Conservation (phyloP, 2,113 vertebrate genomes). For the Miniopterus natalensis region DNA sequence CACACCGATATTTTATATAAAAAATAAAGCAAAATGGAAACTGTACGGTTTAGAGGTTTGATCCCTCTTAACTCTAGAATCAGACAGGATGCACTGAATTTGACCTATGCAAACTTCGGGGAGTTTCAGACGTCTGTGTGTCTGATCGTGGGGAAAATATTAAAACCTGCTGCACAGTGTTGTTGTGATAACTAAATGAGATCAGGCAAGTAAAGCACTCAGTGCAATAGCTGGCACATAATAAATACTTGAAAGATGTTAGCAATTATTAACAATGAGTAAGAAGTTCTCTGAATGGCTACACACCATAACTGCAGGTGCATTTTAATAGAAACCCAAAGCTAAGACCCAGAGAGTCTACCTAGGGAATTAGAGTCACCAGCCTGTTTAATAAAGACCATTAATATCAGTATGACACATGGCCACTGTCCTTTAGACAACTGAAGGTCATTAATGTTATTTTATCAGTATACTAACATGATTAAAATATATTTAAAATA, state of each 20-base stretch:
- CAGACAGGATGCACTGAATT: not conserved
- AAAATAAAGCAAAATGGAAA: not conserved
- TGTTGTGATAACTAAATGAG: not conserved
- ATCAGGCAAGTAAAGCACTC: not conserved
- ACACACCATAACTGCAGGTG: not conserved
- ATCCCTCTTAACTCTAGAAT: not conserved
- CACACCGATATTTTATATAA: not conserved
- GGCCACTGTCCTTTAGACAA: not conserved
- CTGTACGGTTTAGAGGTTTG: not conserved
- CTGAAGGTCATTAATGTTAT: not conserved
- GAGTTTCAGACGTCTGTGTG: not conserved
- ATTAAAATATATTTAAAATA: constrained; percentile 44
- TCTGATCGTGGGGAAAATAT: not conserved
- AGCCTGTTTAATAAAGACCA: not conserved
- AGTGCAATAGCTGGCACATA: not conserved
- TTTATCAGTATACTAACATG: not conserved
- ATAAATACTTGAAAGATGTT: not conserved
- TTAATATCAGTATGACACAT: not conserved
- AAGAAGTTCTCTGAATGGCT: not conserved
- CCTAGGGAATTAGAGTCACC: not conserved
- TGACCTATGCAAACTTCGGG: not conserved
- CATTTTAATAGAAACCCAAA: not conserved
- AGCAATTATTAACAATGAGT: not conserved
- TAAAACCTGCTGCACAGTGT: not conserved
- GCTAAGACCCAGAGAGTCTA: not conserved